phyloP scores from a whole-genome alignment of 1,140 invertebrate genomes.

The Lutraria rhynchaena region DNA sequence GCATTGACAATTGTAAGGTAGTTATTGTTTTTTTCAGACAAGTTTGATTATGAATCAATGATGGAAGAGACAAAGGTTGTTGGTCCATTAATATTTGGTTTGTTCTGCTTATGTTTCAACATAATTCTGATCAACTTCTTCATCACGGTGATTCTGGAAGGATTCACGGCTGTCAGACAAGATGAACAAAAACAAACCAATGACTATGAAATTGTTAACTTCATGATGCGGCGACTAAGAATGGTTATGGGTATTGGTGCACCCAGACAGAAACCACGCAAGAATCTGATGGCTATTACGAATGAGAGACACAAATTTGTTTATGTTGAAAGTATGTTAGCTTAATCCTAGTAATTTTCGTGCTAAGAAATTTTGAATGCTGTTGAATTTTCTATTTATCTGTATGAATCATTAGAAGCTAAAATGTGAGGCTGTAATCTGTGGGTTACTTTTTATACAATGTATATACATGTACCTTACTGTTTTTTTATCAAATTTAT shows the following conservation, averaged over 20 bases:
- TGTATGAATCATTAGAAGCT: too few relatives aligned
- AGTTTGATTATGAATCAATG: slow-evolving; percentile 64
- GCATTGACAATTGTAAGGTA: too few relatives aligned
- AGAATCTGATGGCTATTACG: slow-evolving; percentile 6
- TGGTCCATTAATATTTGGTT: slow-evolving; percentile 66
- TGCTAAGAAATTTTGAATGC: too few relatives aligned
- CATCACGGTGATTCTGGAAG: slow-evolving; percentile 67
- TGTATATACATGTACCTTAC: too few relatives aligned
- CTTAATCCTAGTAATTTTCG: too few relatives aligned
- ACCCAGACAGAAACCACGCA: slow-evolving; percentile 18
- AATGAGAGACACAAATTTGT: slow-evolving; percentile 56
- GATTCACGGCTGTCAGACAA: slow-evolving; percentile 56
- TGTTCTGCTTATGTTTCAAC: slow-evolving; percentile 67
- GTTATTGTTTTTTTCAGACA: slow-evolving; percentile 54
- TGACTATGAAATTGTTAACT: slow-evolving; percentile 63
- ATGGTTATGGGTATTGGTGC: slow-evolving; percentile 58
- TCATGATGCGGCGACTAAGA: slow-evolving; percentile 57
- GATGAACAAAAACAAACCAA: slow-evolving; percentile 60
- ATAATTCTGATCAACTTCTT: slow-evolving; percentile 73
- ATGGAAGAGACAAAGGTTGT: slow-evolving; percentile 57
- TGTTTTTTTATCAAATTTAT: too few relatives aligned
- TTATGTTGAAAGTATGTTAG: slow-evolving; percentile 63
- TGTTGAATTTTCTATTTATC: too few relatives aligned
- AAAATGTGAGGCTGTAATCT: too few relatives aligned
- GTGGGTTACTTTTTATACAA: too few relatives aligned